These are phyloP conservation scores for Chiroxiphia lanceolata DNA, from an alignment of 2,797 vertebrate genomes.

Conservation along the genomic window DNA sequence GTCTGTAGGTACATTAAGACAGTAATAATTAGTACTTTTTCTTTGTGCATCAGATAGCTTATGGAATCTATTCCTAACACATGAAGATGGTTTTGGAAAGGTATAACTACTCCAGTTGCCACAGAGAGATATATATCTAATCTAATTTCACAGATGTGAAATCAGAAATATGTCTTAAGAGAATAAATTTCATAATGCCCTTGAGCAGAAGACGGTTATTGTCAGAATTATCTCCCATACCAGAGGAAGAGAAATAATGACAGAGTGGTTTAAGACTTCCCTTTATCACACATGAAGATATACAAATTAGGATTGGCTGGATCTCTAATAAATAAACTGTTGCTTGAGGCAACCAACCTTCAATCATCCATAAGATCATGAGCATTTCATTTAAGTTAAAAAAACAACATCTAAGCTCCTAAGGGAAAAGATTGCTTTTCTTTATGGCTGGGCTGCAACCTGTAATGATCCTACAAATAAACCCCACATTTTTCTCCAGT, in stretches of 20 bases:
- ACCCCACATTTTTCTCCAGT: not conserved
- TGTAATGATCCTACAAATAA: not conserved
- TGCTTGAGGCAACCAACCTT: not conserved
- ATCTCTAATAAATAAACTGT: constrained; percentile 43
- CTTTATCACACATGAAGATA: constrained; percentile 15
- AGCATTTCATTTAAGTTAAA: constrained; percentile 30
- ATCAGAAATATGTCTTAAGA: constrained; percentile 35
- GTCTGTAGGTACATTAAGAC: not conserved
- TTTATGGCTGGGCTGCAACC: not conserved
- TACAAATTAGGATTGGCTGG: not conserved
- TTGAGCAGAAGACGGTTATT: not conserved
- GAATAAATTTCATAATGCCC: constrained; percentile 48
- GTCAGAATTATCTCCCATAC: constrained; percentile 7
- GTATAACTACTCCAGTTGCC: not conserved
- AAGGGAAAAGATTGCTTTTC: not conserved
- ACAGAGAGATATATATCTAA: constrained; percentile 11
- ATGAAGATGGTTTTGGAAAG: not conserved
- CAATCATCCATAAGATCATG: not conserved
- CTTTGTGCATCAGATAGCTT: not conserved
- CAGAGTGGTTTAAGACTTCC: not conserved
- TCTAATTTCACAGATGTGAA: constrained; percentile 47
- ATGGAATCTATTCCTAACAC: not conserved
- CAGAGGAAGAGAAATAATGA: not conserved
- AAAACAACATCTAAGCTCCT: not conserved
- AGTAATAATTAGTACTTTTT: not conserved